Percentiles rank a stretch among this genome's conserved stretches.
These are phyloP conservation scores for Conistra vaccinii DNA, from an alignment of 2,888 invertebrate genomes.

Conservation along the genomic window DNA sequence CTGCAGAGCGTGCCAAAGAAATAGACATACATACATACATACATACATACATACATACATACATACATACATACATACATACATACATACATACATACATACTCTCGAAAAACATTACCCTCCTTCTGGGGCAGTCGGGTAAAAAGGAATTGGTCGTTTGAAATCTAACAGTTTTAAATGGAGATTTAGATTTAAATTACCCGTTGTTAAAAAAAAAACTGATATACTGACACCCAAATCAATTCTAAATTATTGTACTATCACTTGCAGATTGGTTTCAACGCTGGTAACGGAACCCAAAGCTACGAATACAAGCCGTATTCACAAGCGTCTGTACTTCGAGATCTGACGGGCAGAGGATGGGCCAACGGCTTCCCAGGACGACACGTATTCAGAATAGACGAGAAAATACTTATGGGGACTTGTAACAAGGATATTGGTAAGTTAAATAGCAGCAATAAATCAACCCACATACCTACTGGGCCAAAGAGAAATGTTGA, in stretches of 20 bases:
- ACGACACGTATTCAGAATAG: slow-evolving; percentile 98
- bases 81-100: too few species aligned
- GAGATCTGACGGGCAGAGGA: slow-evolving; percentile 96
- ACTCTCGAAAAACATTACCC: too few species aligned
- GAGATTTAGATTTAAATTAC: too few species aligned
- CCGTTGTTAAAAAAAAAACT: too few species aligned
- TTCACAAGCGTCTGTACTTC: slow-evolving; percentile 96
- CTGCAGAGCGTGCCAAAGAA: too few species aligned
- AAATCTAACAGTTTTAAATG: not conserved
- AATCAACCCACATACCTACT: too few species aligned
- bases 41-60: too few species aligned
- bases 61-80: too few species aligned
- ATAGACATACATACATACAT: too few species aligned
- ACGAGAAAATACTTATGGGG: slow-evolving; percentile 98
- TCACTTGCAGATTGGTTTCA: slow-evolving; percentile 95
- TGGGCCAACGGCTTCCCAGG: slow-evolving; percentile 97
- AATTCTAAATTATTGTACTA: too few species aligned
- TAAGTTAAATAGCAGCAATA: slow-evolving; percentile 73
- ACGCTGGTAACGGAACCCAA: slow-evolving; percentile 98
- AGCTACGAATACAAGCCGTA: slow-evolving; percentile 97
- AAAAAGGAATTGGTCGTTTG: not conserved
- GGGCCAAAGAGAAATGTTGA: too few species aligned
- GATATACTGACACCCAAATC: not conserved
- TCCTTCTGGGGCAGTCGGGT: too few species aligned
- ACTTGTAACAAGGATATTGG: slow-evolving; percentile 98